Conservation (phyloP, 2,113 vertebrate genomes). For the Isichthys henryi region DNA sequence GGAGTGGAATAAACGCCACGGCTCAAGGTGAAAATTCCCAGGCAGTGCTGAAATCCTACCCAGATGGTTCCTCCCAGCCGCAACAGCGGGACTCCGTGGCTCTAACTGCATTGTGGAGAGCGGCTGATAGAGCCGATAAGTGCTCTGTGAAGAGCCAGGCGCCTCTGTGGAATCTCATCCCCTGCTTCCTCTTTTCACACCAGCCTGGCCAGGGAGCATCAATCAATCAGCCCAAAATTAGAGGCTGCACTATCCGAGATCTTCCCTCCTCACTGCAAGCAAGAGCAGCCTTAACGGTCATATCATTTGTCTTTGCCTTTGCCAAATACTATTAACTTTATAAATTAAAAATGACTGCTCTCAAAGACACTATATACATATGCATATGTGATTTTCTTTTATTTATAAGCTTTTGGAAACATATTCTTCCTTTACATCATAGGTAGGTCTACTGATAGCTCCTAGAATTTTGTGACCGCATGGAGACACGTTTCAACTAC, state of each 20-base stretch:
- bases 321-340: neutral
- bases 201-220: slow-evolving; percentile 25
- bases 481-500: neutral
- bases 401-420: neutral
- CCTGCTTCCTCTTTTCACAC: slow-evolving; percentile 22
- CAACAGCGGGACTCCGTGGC: slow-evolving; percentile 22
- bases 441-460: neutral
- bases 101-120: slow-evolving; percentile 22
- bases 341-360: neutral
- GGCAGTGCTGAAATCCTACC: slow-evolving; percentile 42
- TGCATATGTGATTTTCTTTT: neutral
- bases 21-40: slow-evolving; percentile 37
- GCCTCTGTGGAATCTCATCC: slow-evolving; percentile 32
- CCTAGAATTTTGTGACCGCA: neutral
- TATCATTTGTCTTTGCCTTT: too few species aligned
- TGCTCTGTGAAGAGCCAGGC: slow-evolving; percentile 20
- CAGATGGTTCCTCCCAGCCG: slow-evolving; percentile 25
- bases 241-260: slow-evolving; percentile 22
- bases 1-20: slow-evolving; percentile 16
- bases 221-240: slow-evolving; percentile 50
- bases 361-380: neutral
- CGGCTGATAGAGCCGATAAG: slow-evolving; percentile 24
- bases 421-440: neutral
- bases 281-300: neutral
- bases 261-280: neutral